Percentiles rank a stretch among this genome's conserved stretches.
These are phyloP conservation scores for Phragmatobia fuliginosa DNA, from an alignment of 2,888 invertebrate genomes.

Conservation along the genomic window DNA sequence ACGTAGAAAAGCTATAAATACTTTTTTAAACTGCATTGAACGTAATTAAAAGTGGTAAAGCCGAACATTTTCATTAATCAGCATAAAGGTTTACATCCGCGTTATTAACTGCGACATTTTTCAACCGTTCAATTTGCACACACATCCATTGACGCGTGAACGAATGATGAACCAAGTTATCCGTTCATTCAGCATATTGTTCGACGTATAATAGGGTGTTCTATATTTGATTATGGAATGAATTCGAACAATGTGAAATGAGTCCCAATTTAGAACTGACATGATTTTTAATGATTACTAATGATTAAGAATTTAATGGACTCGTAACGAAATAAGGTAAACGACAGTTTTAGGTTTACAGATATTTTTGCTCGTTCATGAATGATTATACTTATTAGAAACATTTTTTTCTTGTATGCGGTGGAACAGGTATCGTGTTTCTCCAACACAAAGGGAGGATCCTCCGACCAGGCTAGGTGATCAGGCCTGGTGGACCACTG, in stretches of 20 bases:
- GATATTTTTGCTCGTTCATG: too few species aligned
- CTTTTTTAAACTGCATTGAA: neutral
- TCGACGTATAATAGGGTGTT: conserved; percentile 36
- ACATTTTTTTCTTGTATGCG: too few species aligned
- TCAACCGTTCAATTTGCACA: conserved; percentile 24
- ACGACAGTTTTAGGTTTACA: too few species aligned
- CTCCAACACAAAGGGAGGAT: too few species aligned
- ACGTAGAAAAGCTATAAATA: too few species aligned
- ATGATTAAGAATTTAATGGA: too few species aligned
- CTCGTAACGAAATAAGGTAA: too few species aligned
- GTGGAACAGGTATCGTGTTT: too few species aligned
- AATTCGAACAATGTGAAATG: conserved; percentile 39
- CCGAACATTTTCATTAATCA: neutral
- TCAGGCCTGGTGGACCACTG: too few species aligned
- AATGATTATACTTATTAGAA: too few species aligned
- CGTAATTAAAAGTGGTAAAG: neutral
- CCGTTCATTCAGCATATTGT: conserved; percentile 39
- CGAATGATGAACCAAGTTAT: conserved; percentile 32
- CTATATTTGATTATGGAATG: conserved; percentile 49
- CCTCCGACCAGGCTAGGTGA: too few species aligned
- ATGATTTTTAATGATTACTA: conserved; percentile 7
- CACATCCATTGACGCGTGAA: conserved; percentile 23
- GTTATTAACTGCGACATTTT: conserved; percentile 24
- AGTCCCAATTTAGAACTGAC: conserved; percentile 18
- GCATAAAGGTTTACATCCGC: conserved; percentile 1